These are phyloP conservation scores for Poeciliopsis gracilis DNA, from an alignment of 2,797 vertebrate genomes.

Conservation along the genomic window DNA sequence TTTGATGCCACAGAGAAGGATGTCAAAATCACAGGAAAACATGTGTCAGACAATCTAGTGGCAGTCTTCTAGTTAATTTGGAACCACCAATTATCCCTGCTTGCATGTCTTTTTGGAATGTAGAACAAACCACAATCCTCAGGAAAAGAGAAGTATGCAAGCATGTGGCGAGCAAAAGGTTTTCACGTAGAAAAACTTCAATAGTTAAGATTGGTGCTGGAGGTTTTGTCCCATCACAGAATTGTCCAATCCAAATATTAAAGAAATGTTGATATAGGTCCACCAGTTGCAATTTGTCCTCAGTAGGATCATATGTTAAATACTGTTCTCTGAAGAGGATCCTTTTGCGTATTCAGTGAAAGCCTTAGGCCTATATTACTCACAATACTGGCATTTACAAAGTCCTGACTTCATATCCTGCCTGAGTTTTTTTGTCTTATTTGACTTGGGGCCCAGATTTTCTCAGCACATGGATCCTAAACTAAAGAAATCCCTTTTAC, in stretches of 20 bases:
- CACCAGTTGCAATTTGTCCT: slow-evolving; percentile 8
- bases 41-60: not conserved
- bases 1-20: not conserved
- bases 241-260: slow-evolving; percentile 15
- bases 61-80: not conserved
- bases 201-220: not conserved
- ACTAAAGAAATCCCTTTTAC: slow-evolving; percentile 61
- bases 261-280: slow-evolving; percentile 10
- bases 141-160: not conserved
- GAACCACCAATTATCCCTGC: not conserved
- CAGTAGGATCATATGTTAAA: slow-evolving; percentile 29
- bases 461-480: slow-evolving; percentile 59
- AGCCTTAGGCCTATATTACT: slow-evolving; percentile 56
- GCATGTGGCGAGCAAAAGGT: not conserved
- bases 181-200: not conserved
- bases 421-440: slow-evolving; percentile 57
- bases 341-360: slow-evolving; percentile 44
- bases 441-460: slow-evolving; percentile 52
- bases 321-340: slow-evolving; percentile 39
- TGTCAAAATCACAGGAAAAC: not conserved
- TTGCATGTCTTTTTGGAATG: not conserved
- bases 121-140: not conserved
- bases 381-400: slow-evolving; percentile 66
- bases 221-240: not conserved
- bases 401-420: slow-evolving; percentile 75